These are phyloP conservation scores for Magallana angulata DNA, from an alignment of 1,140 invertebrate genomes.

Conservation along the genomic window DNA sequence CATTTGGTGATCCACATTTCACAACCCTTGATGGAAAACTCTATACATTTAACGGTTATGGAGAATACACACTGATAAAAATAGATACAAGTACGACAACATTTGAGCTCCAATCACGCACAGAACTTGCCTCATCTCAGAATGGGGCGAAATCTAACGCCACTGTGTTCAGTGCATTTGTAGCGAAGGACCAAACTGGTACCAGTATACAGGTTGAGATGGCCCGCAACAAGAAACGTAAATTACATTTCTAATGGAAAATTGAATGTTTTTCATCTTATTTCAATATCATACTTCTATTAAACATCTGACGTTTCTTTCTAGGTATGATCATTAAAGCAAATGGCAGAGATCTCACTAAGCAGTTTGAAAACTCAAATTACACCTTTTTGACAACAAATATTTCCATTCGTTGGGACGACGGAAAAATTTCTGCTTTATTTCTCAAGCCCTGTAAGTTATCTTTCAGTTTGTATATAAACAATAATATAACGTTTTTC, in stretches of 20 bases:
- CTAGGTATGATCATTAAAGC: not conserved
- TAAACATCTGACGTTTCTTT: no score
- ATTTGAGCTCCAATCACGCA: conserved; percentile 61
- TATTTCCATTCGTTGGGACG: not conserved
- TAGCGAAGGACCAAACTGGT: conserved; percentile 42
- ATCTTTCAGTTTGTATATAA: no score
- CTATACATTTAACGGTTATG: conserved; percentile 74
- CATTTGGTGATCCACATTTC: conserved; percentile 74
- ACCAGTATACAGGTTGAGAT: conserved; percentile 37
- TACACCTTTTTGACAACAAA: not conserved
- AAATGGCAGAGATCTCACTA: not conserved
- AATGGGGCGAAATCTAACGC: conserved; percentile 48
- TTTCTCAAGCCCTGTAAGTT: no score
- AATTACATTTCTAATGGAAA: no score
- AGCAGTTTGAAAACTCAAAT: no score
- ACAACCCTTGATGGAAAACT: conserved; percentile 69
- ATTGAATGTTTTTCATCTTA: no score
- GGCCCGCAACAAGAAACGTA: not conserved
- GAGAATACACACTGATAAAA: conserved; percentile 69
- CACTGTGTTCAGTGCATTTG: conserved; percentile 61
- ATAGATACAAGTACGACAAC: conserved; percentile 27
- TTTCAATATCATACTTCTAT: no score
- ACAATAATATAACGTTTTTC: no score
- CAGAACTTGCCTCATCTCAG: conserved; percentile 15
- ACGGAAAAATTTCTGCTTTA: not conserved